Percentiles rank a stretch among this genome's conserved stretches.
Conservation (phyloP, 2,113 vertebrate species). For the Brachyhypopomus gauderio region DNA sequence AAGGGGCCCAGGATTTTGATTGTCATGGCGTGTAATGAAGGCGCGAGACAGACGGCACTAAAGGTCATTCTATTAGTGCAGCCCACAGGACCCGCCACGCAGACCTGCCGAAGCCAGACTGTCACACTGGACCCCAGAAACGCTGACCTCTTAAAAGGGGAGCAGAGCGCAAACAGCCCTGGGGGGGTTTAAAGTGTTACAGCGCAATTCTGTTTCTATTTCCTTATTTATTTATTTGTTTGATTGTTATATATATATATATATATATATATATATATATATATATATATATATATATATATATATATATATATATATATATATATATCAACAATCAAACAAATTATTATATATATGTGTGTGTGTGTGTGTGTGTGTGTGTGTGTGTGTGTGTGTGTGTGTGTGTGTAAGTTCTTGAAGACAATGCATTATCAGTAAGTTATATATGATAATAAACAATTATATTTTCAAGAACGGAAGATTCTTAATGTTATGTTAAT, state of each 20-base stretch:
- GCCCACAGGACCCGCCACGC: constrained; percentile 74
- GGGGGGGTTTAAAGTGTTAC: constrained; percentile 62
- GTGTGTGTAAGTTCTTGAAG: not conserved
- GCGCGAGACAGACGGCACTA: constrained; percentile 57
- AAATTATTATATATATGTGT: not conserved
- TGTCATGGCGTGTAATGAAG: constrained; percentile 58
- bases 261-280: not conserved
- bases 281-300: not conserved
- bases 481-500: too few relatives aligned
- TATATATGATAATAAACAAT: too few relatives aligned
- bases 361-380: not conserved
- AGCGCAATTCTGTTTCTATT: constrained; percentile 46
- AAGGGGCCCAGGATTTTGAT: constrained; percentile 55
- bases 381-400: constrained; percentile 17
- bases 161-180: constrained; percentile 74
- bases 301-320: too few relatives aligned
- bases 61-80: constrained; percentile 76
- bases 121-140: constrained; percentile 74
- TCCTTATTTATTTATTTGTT: constrained; percentile 37
- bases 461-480: too few relatives aligned
- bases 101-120: constrained; percentile 76
- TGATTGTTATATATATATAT: not conserved
- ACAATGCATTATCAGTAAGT: too few relatives aligned
- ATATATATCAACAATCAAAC: not conserved
- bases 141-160: constrained; percentile 72